Base-by-base conservation (phyloP, 2,888 invertebrate species). In the Odiellus spinosus region DNA sequence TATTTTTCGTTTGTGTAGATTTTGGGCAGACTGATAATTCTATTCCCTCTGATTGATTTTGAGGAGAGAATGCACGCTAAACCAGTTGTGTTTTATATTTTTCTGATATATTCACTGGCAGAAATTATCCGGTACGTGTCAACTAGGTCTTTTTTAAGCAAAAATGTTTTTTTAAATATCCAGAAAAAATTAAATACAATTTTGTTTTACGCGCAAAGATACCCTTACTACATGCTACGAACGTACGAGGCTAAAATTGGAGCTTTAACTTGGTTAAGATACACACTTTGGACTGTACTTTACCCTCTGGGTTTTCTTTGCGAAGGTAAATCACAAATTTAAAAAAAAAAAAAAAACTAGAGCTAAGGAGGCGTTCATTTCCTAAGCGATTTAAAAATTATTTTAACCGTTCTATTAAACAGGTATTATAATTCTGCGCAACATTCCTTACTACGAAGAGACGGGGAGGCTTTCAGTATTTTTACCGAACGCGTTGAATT, bases 211-310 rank as follows among this genome's bases (percentile, higher is more conserved):
- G 12, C 12, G 33, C 43, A 33, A 54, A 86, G 91, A 59, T 95
- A 93, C 69, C 91, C 91, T 0, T 95, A 80, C 67, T 95, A 95
- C 67, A 78, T 91, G 61, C 71, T 80, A 0, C 80, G 82, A 59
- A 67, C 85, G 1, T 75, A 85, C 59, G 78, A 82, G 48, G 76
- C 75, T 20, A 77, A 85, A 49, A 71, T 82, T 32, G 72, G 74
- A 40, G 59, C 82, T 3, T 65, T 95, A 8, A 91, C 87, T 0
- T 95, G 93, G 93, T 67, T 95, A 2, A 75, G 95, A 14, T 93
- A 95, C 65, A 82, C 85, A 0, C 73, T 87, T 47, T 96, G 93
- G 93, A 85, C 95, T 55, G 79, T 86, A 0, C 71, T 93, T 0
- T 95, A 93, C 66, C 95, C 95, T 0, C 63, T 90, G 35, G 93